phyloP scores from a whole-genome alignment of 2,797 vertebrate genomes.

The Chloroceryle inda region DNA sequence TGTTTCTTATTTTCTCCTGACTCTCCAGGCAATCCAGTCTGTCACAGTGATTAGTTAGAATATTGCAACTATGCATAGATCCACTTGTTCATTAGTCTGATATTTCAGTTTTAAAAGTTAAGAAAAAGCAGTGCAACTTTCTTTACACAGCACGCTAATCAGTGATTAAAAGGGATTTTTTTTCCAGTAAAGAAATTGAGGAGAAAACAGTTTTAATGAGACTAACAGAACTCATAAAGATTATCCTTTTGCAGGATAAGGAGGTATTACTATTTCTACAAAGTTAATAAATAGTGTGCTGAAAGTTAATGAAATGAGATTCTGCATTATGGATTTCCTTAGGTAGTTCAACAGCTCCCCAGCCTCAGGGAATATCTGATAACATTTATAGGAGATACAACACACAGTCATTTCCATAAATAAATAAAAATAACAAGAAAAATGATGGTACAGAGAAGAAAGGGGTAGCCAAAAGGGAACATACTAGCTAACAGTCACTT shows the following conservation, averaged over 20 bases:
- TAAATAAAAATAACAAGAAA: conserved; percentile 50
- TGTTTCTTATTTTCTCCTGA: not conserved
- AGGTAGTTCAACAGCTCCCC: conserved; percentile 29
- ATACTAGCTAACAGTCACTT: not conserved
- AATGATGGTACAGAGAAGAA: conserved; percentile 1
- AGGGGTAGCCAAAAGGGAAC: conserved; percentile 10
- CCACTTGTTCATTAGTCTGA: conserved; percentile 30
- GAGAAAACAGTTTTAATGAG: not conserved
- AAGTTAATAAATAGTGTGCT: conserved; percentile 49
- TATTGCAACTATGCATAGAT: conserved; percentile 35
- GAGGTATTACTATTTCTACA: not conserved
- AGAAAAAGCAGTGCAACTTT: not conserved
- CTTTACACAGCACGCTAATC: not conserved
- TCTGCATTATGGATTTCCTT: not conserved
- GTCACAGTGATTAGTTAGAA: conserved; percentile 40
- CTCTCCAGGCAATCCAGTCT: conserved; percentile 4
- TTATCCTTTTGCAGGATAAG: not conserved
- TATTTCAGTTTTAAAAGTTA: conserved; percentile 15
- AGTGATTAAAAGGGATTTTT: not conserved
- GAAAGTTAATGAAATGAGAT: conserved; percentile 30
- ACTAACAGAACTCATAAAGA: not conserved
- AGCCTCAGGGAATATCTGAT: not conserved
- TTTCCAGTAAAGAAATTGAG: conserved; percentile 8
- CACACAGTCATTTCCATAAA: conserved; percentile 35
- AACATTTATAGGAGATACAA: conserved; percentile 13